A percentile compares a stretch with the other conserved stretches of the same genome.
Conservation (phyloP, 2,888 invertebrate genomes). For the Harpalus rufipes region DNA sequence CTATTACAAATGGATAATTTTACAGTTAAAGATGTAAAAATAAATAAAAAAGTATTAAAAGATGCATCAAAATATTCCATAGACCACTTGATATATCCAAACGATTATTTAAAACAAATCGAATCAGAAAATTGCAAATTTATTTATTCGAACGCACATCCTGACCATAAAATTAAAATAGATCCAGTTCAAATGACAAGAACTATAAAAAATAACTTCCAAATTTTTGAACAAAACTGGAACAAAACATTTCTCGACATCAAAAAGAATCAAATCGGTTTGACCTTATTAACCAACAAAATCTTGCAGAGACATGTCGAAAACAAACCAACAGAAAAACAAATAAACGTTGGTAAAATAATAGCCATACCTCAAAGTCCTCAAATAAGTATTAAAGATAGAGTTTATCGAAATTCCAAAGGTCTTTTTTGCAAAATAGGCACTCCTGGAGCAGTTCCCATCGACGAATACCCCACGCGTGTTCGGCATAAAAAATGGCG, state of each 20-base stretch:
- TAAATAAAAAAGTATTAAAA: conserved; percentile 70
- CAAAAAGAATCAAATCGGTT: conserved; percentile 34
- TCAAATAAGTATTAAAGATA: background rate
- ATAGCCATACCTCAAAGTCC: background rate
- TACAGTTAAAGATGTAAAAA: conserved; percentile 60
- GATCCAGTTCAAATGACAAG: no score
- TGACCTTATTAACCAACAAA: conserved; percentile 51
- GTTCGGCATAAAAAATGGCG: conserved; percentile 20
- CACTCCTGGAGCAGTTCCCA: background rate
- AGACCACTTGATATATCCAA: conserved; percentile 72
- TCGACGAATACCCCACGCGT: conserved; percentile 2
- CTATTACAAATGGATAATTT: conserved; percentile 27
- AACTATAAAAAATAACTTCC: background rate
- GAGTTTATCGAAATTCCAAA: background rate
- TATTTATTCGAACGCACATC: conserved; percentile 73
- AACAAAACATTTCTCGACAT: conserved; percentile 38
- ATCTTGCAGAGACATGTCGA: conserved; percentile 47
- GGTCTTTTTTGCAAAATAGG: conserved; percentile 38
- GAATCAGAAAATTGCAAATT: conserved; percentile 68
- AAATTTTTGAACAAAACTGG: conserved; percentile 37
- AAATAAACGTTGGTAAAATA: conserved; percentile 5
- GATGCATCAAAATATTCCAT: conserved; percentile 72
- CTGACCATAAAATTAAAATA: conserved; percentile 70
- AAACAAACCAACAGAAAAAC: conserved; percentile 9
- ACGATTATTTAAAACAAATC: conserved; percentile 71